phyloP scores from a whole-genome alignment of 2,888 invertebrate species.

The Pecten maximus region DNA sequence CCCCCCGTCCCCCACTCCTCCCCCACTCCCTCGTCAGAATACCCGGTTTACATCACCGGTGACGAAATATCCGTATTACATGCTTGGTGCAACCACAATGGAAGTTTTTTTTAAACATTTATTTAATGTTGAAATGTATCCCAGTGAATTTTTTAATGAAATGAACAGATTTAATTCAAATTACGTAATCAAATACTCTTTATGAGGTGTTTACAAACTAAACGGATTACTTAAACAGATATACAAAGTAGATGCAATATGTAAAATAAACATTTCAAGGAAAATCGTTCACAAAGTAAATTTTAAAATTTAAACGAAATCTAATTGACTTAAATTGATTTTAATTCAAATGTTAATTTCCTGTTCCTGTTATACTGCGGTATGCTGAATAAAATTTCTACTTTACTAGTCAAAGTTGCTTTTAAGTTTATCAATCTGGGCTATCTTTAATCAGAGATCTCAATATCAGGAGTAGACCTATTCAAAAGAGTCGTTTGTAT shows the following conservation, averaged over 20 bases:
- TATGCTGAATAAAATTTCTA: not conserved
- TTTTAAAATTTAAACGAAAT: too few species aligned
- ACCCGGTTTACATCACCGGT: not conserved
- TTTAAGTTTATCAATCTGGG: too few species aligned
- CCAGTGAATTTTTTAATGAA: not conserved
- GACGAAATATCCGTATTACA: conserved; percentile 2
- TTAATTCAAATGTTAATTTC: not conserved
- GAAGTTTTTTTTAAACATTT: not conserved
- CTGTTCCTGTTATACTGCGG: not conserved
- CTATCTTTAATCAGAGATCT: too few species aligned
- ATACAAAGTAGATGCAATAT: not conserved
- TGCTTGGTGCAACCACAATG: not conserved
- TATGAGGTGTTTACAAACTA: not conserved
- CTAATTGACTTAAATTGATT: too few species aligned
- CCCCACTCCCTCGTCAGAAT: not conserved
- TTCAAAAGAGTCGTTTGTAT: not conserved
- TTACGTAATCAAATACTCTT: not conserved
- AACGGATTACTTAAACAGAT: not conserved
- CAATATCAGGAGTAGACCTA: too few species aligned
- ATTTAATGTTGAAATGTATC: conserved; percentile 1
- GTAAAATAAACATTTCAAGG: not conserved
- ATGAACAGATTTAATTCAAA: not conserved
- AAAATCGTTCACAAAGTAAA: not conserved
- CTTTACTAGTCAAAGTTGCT: not conserved
- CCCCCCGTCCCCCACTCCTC: not conserved